Evolutionary conservation across 1,140 invertebrate genomes (phyloP).

Genomic region (Neodiprion pinetum): DNA sequence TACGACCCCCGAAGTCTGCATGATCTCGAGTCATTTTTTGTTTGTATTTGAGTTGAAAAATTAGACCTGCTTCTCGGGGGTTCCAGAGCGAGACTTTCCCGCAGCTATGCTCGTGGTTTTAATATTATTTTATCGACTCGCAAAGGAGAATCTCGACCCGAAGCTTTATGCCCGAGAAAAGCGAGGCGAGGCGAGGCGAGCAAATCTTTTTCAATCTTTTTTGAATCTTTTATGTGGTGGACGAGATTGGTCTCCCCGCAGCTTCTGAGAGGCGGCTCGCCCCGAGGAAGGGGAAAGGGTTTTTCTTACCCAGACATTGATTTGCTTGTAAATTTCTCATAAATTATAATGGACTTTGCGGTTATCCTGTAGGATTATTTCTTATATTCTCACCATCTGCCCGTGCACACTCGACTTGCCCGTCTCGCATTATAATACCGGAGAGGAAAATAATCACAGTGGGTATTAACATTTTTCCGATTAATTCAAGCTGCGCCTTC

Average conservation of each 20-base stretch:
- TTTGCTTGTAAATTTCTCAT: background rate
- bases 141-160: background rate
- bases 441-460: background rate
- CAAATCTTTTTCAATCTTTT: background rate
- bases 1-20: background rate
- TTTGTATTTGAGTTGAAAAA: background rate
- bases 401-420: background rate
- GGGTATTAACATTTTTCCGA: background rate
- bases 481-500: conserved; percentile 22
- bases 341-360: background rate
- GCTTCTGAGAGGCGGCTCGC: background rate
- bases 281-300: background rate
- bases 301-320: background rate
- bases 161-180: background rate
- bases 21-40: background rate
- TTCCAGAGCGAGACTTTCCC: background rate
- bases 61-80: background rate
- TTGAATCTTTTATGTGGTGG: background rate
- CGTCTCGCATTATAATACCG: background rate
- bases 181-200: background rate
- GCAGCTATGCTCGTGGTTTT: background rate
- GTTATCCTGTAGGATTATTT: background rate
- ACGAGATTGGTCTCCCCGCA: too few species aligned
- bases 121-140: conserved; percentile 8
- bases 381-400: background rate